These are phyloP conservation scores for Drosophila monieri DNA, from an alignment of 2,888 invertebrate species.

Conservation along the genomic window DNA sequence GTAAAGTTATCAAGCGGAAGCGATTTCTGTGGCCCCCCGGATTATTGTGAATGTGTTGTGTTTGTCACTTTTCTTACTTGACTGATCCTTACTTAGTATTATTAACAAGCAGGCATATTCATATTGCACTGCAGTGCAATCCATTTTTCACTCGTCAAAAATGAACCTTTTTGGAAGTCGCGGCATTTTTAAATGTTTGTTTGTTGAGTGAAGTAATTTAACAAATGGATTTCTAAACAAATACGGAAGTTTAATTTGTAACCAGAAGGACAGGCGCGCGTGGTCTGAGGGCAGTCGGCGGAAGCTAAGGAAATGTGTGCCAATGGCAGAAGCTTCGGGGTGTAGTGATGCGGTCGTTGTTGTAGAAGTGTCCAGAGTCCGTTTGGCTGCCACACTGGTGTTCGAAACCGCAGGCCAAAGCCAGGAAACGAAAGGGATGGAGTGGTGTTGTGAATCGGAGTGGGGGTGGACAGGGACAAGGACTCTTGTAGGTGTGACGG, in stretches of 20 bases:
- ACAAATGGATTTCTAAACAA: conserved; percentile 81
- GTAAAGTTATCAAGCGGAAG: no score
- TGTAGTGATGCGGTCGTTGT: not conserved
- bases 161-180: conserved; percentile 7
- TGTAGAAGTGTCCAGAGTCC: conserved; percentile 59
- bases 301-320: conserved; percentile 73
- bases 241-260: conserved; percentile 79
- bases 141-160: conserved; percentile 73
- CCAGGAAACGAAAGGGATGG: conserved; percentile 20
- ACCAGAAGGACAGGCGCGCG: conserved; percentile 66
- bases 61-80: no score
- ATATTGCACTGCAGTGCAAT: conserved; percentile 55
- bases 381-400: conserved; percentile 60
- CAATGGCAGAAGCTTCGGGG: conserved; percentile 58
- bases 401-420: conserved; percentile 67
- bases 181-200: conserved; percentile 11
- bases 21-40: no score
- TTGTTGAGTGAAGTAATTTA: conserved; percentile 75
- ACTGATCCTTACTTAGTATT: no score
- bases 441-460: not conserved
- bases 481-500: conserved; percentile 21
- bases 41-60: no score
- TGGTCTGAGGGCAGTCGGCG: conserved; percentile 41
- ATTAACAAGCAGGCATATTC: no score
- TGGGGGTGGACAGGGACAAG: not conserved